Evolutionary conservation across 1,140 invertebrate species (phyloP).

Genomic region (Latrodectus geometricus): DNA sequence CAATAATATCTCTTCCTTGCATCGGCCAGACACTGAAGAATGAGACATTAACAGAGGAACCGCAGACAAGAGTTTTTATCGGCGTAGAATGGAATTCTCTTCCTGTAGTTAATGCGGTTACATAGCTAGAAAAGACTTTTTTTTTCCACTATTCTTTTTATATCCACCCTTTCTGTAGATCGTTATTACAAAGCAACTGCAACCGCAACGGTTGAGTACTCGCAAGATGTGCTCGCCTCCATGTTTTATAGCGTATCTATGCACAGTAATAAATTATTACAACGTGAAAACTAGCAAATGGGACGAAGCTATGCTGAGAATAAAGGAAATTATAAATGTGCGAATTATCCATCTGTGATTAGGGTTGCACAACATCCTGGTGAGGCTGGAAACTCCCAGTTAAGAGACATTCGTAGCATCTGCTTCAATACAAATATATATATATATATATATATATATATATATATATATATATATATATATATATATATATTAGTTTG

Average conservation of each 20-base stretch:
- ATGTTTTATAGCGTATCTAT: background rate
- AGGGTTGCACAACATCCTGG: too few relatives aligned
- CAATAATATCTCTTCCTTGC: background rate
- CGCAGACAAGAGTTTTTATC: background rate
- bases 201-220: background rate
- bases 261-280: background rate
- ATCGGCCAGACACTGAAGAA: background rate
- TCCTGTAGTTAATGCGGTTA: background rate
- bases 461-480: too few relatives aligned
- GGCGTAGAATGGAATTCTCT: background rate
- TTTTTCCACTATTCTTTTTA: background rate
- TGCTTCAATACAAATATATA: too few relatives aligned
- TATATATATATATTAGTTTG: too few relatives aligned
- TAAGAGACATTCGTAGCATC: too few relatives aligned
- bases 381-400: too few relatives aligned
- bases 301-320: background rate
- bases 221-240: background rate
- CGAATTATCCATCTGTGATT: background rate
- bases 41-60: background rate
- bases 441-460: too few relatives aligned
- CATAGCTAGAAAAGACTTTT: background rate
- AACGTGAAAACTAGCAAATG: background rate
- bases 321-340: background rate
- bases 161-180: background rate
- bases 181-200: background rate